These are phyloP conservation scores for Aphelenchoides besseyi DNA, from an alignment of 1,140 invertebrate species.

Conservation along the genomic window DNA sequence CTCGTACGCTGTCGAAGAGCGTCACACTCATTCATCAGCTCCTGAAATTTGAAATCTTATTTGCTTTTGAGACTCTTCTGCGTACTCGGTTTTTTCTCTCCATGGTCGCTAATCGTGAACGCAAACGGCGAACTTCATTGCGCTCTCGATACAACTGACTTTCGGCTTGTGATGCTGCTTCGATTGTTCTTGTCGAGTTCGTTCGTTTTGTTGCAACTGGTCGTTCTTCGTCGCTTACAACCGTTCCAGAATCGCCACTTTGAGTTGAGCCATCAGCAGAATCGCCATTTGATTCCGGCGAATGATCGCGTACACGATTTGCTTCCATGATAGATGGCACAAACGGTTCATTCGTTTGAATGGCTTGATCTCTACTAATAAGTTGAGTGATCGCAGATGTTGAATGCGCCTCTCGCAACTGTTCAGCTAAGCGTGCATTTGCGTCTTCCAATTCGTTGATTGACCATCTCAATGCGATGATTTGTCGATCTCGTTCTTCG, in stretches of 20 bases:
- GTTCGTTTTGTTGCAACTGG: background rate
- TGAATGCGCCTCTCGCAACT: background rate
- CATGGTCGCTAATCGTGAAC: background rate
- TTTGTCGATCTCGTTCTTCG: slow-evolving; percentile 22
- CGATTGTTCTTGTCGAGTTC: slow-evolving; percentile 11
- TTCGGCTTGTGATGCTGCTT: background rate
- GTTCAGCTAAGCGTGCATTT: slow-evolving; percentile 18
- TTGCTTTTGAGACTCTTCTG: background rate
- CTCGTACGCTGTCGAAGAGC: slow-evolving; percentile 16
- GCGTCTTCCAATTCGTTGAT: slow-evolving; percentile 24
- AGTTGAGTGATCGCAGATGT: background rate
- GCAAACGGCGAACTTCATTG: slow-evolving; percentile 24
- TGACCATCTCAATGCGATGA: slow-evolving; percentile 11
- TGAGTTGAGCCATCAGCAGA: background rate
- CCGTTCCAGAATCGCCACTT: slow-evolving; percentile 24
- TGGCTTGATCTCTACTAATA: background rate
- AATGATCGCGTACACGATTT: background rate
- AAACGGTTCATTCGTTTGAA: background rate
- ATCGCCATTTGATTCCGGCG: slow-evolving; percentile 3
- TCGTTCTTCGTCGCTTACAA: slow-evolving; percentile 12
- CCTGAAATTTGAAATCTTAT: background rate
- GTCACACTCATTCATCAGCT: slow-evolving; percentile 15
- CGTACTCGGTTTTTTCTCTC: slow-evolving; percentile 22
- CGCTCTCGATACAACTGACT: slow-evolving; percentile 19
- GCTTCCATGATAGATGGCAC: background rate